Conservation (phyloP, 2,113 vertebrate genomes). For the Gracilinanus agilis region DNA sequence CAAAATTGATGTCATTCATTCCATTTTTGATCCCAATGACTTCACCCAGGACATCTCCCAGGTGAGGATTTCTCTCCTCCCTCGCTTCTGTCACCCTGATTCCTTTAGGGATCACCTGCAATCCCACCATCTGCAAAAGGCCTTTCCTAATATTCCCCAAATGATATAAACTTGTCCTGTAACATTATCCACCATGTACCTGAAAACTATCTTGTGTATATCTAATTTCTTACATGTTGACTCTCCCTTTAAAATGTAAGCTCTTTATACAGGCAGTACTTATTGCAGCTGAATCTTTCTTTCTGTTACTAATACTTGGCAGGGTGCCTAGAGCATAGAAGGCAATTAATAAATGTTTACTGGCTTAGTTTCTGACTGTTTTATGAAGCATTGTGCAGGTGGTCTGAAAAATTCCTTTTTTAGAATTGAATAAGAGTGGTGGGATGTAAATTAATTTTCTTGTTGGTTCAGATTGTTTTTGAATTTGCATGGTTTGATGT, state of each 20-base stretch:
- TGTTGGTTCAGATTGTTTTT: neutral
- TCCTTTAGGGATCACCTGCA: neutral
- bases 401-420: neutral
- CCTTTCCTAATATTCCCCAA: neutral
- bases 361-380: neutral
- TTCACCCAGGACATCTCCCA: neutral
- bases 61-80: neutral
- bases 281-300: neutral
- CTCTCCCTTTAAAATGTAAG: neutral
- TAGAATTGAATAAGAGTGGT: neutral
- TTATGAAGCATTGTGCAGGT: neutral
- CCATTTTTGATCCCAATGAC: too few relatives aligned
- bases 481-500: neutral
- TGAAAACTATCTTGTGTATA: neutral
- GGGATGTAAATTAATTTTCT: neutral
- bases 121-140: neutral
- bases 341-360: neutral
- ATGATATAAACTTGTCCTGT: neutral
- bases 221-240: neutral
- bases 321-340: neutral
- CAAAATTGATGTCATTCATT: too few relatives aligned
- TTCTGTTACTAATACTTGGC: neutral
- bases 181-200: neutral
- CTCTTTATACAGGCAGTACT: neutral
- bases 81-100: neutral